Conservation (phyloP, 2,888 invertebrate genomes). For the Odontocerum albicorne region DNA sequence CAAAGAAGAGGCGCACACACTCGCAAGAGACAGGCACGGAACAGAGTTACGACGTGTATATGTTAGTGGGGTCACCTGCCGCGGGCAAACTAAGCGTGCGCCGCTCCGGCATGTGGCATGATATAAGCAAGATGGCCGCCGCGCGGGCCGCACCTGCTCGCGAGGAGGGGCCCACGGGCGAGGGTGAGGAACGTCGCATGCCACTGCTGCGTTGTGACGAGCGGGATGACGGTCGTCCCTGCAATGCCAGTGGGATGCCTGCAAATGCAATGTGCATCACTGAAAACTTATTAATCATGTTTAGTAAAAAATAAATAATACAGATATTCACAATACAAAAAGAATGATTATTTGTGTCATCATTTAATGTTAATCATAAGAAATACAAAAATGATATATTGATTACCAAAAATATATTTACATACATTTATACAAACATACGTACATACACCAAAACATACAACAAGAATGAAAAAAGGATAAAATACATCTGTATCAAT, state of each 20-base stretch:
- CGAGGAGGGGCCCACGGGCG: slow-evolving; percentile 62
- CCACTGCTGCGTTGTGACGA: slow-evolving; percentile 62
- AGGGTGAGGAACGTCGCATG: slow-evolving; percentile 53
- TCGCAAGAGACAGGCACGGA: slow-evolving; percentile 42
- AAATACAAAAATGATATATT: no score
- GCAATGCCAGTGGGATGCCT: slow-evolving; percentile 63
- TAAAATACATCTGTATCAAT: no score
- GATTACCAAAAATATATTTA: no score
- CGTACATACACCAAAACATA: no score
- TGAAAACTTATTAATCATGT: no score
- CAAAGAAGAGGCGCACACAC: slow-evolving; percentile 39
- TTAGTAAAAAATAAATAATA: no score
- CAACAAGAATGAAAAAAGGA: no score
- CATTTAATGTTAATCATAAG: no score
- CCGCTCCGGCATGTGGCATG: slow-evolving; percentile 75
- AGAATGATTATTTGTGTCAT: no score
- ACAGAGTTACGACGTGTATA: slow-evolving; percentile 55
- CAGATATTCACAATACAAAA: no score
- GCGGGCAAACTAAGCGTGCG: slow-evolving; percentile 48
- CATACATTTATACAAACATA: no score
- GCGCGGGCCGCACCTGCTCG: slow-evolving; percentile 92
- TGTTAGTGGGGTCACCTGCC: slow-evolving; percentile 60
- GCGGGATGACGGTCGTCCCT: slow-evolving; percentile 61
- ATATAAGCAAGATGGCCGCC: slow-evolving; percentile 94
- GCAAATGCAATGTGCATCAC: slow-evolving; percentile 39